Percentiles rank a stretch among this genome's conserved stretches.
phyloP scores from a whole-genome alignment of 2,797 vertebrate genomes.

The Oryzias sinensis region DNA sequence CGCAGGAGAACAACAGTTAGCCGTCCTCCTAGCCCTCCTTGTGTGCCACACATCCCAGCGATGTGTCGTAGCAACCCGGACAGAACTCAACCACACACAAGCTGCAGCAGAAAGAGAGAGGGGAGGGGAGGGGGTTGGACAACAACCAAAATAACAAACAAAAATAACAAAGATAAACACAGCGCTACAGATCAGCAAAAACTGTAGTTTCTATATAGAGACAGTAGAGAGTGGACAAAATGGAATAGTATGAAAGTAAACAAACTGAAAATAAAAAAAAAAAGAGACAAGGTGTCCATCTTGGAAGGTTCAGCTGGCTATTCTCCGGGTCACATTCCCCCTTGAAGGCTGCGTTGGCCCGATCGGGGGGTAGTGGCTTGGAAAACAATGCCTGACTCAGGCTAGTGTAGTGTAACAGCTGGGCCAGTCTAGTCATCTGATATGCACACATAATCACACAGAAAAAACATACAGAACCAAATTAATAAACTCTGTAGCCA shows the following conservation, averaged over 20 bases:
- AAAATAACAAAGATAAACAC: conserved; percentile 77
- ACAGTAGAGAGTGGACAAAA: conserved; percentile 88
- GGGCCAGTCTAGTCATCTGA: conserved; percentile 99
- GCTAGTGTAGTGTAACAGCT: conserved; percentile 99
- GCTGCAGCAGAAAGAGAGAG: conserved; percentile 76
- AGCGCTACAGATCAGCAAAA: conserved; percentile 76
- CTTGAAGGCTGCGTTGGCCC: conserved; percentile 96
- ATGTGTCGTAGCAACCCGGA: conserved; percentile 80
- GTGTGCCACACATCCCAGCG: conserved; percentile 77
- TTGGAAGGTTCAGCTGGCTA: conserved; percentile 91
- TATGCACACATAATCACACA: conserved; percentile 99
- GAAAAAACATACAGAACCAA: conserved; percentile 99
- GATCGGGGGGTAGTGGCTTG: conserved; percentile 97
- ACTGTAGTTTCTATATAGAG: conserved; percentile 73
- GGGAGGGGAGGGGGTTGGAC: conserved; percentile 68
- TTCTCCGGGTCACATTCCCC: conserved; percentile 97
- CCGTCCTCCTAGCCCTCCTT: conserved; percentile 74
- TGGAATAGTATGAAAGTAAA: conserved; percentile 80
- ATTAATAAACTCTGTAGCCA: conserved; percentile 99
- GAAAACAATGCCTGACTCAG: conserved; percentile 99
- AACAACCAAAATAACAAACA: conserved; percentile 73
- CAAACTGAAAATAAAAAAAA: conserved; percentile 78
- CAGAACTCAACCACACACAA: conserved; percentile 80
- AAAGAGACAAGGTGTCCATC: conserved; percentile 99
- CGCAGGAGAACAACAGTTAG: conserved; percentile 69